Base-by-base conservation (phyloP, 2,797 vertebrate species). In the Coccyzus lansbergi region DNA sequence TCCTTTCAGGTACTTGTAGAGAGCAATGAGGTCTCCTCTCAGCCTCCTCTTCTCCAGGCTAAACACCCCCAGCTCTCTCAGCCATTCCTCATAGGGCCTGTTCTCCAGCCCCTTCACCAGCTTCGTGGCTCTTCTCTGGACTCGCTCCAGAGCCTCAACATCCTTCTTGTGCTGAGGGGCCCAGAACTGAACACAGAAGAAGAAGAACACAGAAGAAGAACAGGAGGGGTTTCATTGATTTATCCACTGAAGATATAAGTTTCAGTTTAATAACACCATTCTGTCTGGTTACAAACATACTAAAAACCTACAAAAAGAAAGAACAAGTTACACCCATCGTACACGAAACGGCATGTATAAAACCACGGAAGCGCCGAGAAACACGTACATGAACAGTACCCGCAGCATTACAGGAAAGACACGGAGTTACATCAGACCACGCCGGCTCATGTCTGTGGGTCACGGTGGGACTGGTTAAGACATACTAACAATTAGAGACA, bases 221-320 rank as follows among this genome's bases (percentile, higher is more conserved):
- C 59, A 12, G 29, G 81, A 92, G 76, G 72, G 63, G 55, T 91
- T 95, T 67, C 89, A 89, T 76, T 8, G 84, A 52, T 97, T 96
- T 96, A 97, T 97, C 94, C 92, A 97, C 89, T 87, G 95, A 92
- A 97, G 91, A 95, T 95, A 97, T 92, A 94, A 38, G 93, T 93
- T 90, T 96, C 51, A 44, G 95, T 98, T 98, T 97, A 97, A 97
- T 98, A 95, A 95, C 95, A 95, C 83, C 92, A 77, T 95, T 90
- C 95, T 88, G 83, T 95, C 95, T 2, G 89, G 83, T 95, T 96
- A 97, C 97, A 96, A 97, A 97, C 93, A 93, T 95, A 94, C 96
- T 96, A 93, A 97, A 96, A 96, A 96, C 93, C 96, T 97, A 97
- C 96, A 95, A 97, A 97, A 97, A 93, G 29, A 69, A 86, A 88